Evolutionary conservation across 2,113 vertebrate genomes (phyloP), one percentile per base, ranked within the genome.

Genomic region (Archilochus colubris): DNA sequence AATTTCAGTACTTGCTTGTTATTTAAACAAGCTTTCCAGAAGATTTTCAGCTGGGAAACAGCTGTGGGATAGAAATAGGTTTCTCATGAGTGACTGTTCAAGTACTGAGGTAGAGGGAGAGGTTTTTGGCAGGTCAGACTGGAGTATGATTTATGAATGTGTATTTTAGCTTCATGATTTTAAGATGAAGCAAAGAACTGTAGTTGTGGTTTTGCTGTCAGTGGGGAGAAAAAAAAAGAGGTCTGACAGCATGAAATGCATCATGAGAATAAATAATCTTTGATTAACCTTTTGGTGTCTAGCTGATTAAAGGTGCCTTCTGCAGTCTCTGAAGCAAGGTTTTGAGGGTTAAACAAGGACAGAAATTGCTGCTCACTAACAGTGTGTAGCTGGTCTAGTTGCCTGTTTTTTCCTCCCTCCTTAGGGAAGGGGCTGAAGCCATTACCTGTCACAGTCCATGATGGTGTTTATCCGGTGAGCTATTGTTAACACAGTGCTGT

Each of bases 401-500:
- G 53, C 38, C 80, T 2, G 8, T 40, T 58, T 54, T n/a, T 24
- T 13, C 11, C 14, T n/a, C 48, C 19, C 38, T 59, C 40, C 36
- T 17, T 18, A n/a, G 58, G 7, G 8, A 7, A 38, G 68, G 7
- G 31, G 50, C 38, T 67, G 72, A 38, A 61, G 11, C 5, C 11
- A 5, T 95, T 46, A 99, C 99, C 99, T 98, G 91, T 98, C 97
- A 14, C 98, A 99, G 96, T 98, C 99, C 98, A 99, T 98, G 86
- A 99, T 87, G 0, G 98, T 98, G 91, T 97, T 98, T 8, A 99
- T 97, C 48, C 99, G 98, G 93, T 99, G 99, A 87, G 99, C 98
- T 1, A 99, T 98, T 5, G 99, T 98, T 53, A 99, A 82, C n/a
- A 99, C 98, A 0, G 99, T 99, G 97, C 99, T 99, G 88, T 97